phyloP scores from a whole-genome alignment of 2,797 vertebrate genomes.

The Psittacula echo region DNA sequence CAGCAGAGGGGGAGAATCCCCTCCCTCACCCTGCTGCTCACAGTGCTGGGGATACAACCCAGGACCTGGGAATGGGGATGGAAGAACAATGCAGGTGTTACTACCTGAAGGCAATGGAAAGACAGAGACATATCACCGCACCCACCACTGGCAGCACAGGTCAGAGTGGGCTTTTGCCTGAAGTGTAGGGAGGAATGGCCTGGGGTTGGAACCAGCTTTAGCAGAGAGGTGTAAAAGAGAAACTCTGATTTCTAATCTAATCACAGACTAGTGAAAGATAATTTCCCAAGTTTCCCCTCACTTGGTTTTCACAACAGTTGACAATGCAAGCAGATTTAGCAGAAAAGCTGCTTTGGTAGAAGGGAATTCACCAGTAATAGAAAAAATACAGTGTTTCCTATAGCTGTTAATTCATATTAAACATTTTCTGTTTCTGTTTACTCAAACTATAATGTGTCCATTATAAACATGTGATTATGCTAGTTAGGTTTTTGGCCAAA shows the following conservation, averaged over 20 bases:
- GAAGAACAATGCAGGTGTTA: background rate
- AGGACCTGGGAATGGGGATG: background rate
- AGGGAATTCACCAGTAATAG: background rate
- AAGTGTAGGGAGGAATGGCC: background rate
- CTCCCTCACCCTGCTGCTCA: background rate
- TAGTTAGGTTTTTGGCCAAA: slow-evolving; percentile 41
- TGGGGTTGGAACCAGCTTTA: background rate
- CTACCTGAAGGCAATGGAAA: background rate
- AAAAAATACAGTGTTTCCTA: background rate
- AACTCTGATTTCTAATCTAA: background rate
- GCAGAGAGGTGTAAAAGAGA: background rate
- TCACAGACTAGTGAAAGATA: background rate
- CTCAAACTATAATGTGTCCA: slow-evolving; percentile 13
- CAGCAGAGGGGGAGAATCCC: background rate
- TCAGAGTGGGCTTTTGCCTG: background rate
- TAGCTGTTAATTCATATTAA: slow-evolving; percentile 31
- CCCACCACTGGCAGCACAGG: fast-evolving
- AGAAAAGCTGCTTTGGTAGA: background rate
- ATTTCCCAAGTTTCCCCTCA: background rate
- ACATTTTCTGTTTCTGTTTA: slow-evolving; percentile 33
- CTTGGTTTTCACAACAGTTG: background rate
- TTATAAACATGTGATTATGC: slow-evolving; percentile 38
- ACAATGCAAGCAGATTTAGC: background rate
- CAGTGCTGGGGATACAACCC: background rate
- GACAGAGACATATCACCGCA: background rate